Percentiles rank a stretch among this genome's conserved stretches.
These are phyloP conservation scores for Forbesichthys papilliferus DNA, from an alignment of 2,113 vertebrate species.

Conservation along the genomic window DNA sequence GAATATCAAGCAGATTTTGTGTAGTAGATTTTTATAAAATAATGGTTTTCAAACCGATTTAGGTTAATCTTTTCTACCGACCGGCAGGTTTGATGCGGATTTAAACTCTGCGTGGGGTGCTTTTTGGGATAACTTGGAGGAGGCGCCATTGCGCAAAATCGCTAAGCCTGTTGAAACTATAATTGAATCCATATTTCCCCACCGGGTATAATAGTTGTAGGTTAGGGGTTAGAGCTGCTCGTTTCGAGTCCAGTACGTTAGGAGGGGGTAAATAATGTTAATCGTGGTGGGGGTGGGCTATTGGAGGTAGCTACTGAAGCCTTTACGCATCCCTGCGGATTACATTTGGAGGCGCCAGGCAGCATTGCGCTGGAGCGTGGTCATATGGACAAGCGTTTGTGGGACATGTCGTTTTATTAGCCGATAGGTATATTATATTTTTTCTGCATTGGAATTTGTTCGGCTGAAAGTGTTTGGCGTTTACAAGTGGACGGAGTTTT, in stretches of 20 bases:
- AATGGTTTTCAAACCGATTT: background rate
- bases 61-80: slow-evolving; percentile 10
- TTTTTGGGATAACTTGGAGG: slow-evolving; percentile 23
- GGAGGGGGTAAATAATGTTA: background rate
- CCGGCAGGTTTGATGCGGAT: slow-evolving; percentile 23
- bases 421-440: background rate
- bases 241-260: slow-evolving; percentile 11
- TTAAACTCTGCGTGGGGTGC: background rate
- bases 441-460: background rate
- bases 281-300: slow-evolving; percentile 17
- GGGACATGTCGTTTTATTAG: background rate
- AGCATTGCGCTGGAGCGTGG: slow-evolving; percentile 27
- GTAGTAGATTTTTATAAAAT: background rate
- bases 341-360: slow-evolving; percentile 36
- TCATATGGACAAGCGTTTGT: slow-evolving; percentile 17
- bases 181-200: slow-evolving; percentile 17
- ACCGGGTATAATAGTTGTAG: slow-evolving; percentile 45
- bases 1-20: no score
- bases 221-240: slow-evolving; percentile 21
- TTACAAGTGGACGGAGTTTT: background rate
- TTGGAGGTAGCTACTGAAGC: slow-evolving; percentile 23
- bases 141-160: slow-evolving; percentile 54
- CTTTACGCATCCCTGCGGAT: slow-evolving; percentile 14
- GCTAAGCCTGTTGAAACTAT: slow-evolving; percentile 23
- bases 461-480: background rate